A percentile compares a stretch with the other conserved stretches of the same genome.
These are phyloP conservation scores for Hemicrepidius hirtus DNA, from an alignment of 2,888 invertebrate genomes.

Conservation along the genomic window DNA sequence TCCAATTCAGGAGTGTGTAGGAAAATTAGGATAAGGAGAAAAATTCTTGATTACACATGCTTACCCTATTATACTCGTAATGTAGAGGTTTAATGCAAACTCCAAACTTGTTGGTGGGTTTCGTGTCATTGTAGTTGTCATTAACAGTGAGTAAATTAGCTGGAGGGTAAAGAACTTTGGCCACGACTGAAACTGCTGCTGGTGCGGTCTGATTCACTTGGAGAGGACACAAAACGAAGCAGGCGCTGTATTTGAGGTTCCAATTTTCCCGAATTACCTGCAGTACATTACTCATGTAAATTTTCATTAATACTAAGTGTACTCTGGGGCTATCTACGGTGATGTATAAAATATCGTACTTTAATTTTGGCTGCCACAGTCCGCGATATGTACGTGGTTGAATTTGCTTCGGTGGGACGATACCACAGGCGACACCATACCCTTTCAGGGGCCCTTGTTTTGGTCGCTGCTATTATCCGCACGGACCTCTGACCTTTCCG, in stretches of 20 bases:
- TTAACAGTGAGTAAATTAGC: conserved; percentile 80
- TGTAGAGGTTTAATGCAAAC: conserved; percentile 95
- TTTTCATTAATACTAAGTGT: conserved; percentile 27
- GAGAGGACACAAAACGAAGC: conserved; percentile 89
- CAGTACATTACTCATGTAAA: conserved; percentile 42
- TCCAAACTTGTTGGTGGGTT: conserved; percentile 77
- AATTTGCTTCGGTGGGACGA: conserved; percentile 67
- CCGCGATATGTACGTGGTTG: conserved; percentile 70
- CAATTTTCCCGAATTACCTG: conserved; percentile 93
- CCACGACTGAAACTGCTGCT: conserved; percentile 82
- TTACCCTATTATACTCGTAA: conserved; percentile 87
- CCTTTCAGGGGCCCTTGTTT: conserved; percentile 87
- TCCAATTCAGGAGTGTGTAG: too few species aligned
- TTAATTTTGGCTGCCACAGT: conserved; percentile 86
- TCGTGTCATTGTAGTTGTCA: conserved; percentile 74
- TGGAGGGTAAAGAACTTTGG: conserved; percentile 76
- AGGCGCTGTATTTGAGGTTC: conserved; percentile 94
- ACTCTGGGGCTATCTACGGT: conserved; percentile 1
- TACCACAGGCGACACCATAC: conserved; percentile 90
- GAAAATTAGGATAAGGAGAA: too few species aligned
- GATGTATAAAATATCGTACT: conserved; percentile 68
- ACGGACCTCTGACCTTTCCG: conserved; percentile 80
- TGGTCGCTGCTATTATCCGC: conserved; percentile 90
- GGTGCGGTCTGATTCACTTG: conserved; percentile 78
- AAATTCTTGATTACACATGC: conserved; percentile 54